Percentiles rank a stretch among this genome's conserved stretches.
Conservation (phyloP, 2,888 invertebrate species). For the Coremacera marginata region DNA sequence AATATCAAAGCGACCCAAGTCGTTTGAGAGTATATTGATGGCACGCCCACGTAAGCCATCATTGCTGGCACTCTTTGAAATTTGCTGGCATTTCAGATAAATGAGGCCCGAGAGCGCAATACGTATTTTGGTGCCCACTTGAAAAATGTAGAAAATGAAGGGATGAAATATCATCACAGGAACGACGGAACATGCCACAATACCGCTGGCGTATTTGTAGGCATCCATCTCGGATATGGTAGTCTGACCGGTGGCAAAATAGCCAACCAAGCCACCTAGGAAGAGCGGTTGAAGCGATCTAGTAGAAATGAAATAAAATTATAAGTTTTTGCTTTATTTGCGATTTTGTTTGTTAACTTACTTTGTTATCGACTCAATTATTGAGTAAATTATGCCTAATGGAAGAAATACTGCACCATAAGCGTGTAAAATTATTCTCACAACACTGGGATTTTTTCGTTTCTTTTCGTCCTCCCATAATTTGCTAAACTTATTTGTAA, state of each 20-base stretch:
- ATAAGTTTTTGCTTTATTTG: too few species aligned
- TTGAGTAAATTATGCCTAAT: conserved; percentile 59
- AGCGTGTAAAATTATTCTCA: conserved; percentile 68
- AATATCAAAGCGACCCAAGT: conserved; percentile 93
- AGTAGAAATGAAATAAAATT: conserved; percentile 49
- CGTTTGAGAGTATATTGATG: conserved; percentile 95
- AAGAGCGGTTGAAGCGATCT: conserved; percentile 77
- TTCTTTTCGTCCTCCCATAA: conserved; percentile 68
- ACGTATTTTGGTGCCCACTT: conserved; percentile 79
- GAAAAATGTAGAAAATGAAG: conserved; percentile 78
- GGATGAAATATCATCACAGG: conserved; percentile 78
- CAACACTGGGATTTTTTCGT: conserved; percentile 68
- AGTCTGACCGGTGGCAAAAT: conserved; percentile 72
- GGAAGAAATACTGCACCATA: conserved; percentile 68
- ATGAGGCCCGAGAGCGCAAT: conserved; percentile 81
- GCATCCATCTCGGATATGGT: conserved; percentile 72
- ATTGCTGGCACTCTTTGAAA: conserved; percentile 85
- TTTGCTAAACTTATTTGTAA: conserved; percentile 69
- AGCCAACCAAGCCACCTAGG: conserved; percentile 77
- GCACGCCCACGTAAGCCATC: conserved; percentile 83
- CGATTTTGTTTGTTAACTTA: conserved; percentile 48
- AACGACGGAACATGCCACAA: conserved; percentile 73
- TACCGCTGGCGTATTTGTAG: conserved; percentile 76
- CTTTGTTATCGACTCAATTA: conserved; percentile 63
- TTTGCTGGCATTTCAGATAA: conserved; percentile 77